These are phyloP conservation scores for Drosophila ambigua DNA, from an alignment of 1,140 invertebrate species.

Conservation along the genomic window DNA sequence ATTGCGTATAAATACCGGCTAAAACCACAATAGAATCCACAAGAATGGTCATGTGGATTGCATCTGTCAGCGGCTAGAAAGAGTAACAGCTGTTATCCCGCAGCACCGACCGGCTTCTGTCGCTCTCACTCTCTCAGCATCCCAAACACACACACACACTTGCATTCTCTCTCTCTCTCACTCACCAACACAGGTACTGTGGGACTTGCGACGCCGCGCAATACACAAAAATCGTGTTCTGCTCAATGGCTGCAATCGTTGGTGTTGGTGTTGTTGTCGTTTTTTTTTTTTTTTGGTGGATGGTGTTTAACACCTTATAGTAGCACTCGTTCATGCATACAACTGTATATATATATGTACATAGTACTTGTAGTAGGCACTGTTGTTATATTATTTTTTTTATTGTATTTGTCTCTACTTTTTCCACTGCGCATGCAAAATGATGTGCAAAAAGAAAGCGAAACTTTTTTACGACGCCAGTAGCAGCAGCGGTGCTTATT, in stretches of 20 bases:
- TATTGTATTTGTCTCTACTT: constrained; percentile 52
- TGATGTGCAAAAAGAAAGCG: constrained; percentile 81
- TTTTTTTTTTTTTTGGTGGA: constrained; percentile 46
- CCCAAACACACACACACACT: constrained; percentile 9
- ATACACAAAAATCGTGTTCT: constrained; percentile 50
- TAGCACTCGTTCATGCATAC: constrained; percentile 8
- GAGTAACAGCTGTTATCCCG: constrained; percentile 49
- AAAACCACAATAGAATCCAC: constrained; percentile 18
- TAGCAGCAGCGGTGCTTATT: constrained; percentile 20
- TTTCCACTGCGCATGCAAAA: constrained; percentile 78
- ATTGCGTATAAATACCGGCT: constrained; percentile 23
- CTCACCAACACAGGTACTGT: neutral
- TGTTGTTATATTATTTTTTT: constrained; percentile 13
- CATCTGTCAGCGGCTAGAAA: constrained; percentile 15
- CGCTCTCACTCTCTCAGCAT: constrained; percentile 21
- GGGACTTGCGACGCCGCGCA: constrained; percentile 13
- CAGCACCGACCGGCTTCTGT: constrained; percentile 35
- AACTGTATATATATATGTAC: constrained; percentile 7
- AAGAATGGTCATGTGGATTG: constrained; percentile 37
- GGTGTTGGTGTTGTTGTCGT: constrained; percentile 10
- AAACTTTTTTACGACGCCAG: constrained; percentile 60
- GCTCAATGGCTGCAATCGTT: constrained; percentile 19
- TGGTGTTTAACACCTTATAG: constrained; percentile 48
- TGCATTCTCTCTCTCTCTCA: constrained; percentile 3
- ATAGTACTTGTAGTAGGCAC: constrained; percentile 20